phyloP scores from a whole-genome alignment of 1,140 invertebrate species.

The Drosophila sproati region DNA sequence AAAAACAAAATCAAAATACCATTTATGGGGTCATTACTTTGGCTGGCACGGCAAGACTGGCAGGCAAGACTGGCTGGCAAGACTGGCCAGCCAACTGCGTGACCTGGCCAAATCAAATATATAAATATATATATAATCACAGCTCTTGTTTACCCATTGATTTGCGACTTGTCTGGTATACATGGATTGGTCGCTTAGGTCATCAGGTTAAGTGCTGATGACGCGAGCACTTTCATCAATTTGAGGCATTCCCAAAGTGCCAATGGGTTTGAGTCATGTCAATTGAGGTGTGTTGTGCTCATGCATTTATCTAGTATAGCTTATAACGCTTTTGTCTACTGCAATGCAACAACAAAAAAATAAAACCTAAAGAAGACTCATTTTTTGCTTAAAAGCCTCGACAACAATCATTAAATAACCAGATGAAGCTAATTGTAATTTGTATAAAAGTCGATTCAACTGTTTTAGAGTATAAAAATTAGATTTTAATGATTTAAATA shows the following conservation, averaged over 20 bases:
- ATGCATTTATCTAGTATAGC: constrained; percentile 8
- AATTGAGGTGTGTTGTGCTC: constrained; percentile 32
- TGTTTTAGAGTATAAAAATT: no score
- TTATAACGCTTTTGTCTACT: constrained; percentile 19
- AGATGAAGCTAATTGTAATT: no score
- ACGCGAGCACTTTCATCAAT: constrained; percentile 24
- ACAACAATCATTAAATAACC: no score
- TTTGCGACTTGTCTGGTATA: constrained; percentile 35
- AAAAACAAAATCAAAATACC: constrained; percentile 3
- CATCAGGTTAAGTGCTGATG: constrained; percentile 73
- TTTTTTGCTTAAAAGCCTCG: no score
- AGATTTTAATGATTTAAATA: no score
- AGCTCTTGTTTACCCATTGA: constrained; percentile 47
- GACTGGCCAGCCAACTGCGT: constrained; percentile 41
- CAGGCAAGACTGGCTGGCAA: not conserved
- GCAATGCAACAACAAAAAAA: not conserved
- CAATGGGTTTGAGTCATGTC: constrained; percentile 5
- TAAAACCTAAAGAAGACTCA: no score
- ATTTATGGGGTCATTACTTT: constrained; percentile 51
- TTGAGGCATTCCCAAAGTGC: not conserved
- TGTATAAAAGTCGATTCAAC: no score
- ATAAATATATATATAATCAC: constrained; percentile 4
- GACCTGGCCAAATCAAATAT: constrained; percentile 66
- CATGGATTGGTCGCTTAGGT: constrained; percentile 38
- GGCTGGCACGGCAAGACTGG: not conserved